These are phyloP conservation scores for Zoanthus solanderi DNA, from an alignment of 92 coral and sea anemone species.

Conservation along the genomic window DNA sequence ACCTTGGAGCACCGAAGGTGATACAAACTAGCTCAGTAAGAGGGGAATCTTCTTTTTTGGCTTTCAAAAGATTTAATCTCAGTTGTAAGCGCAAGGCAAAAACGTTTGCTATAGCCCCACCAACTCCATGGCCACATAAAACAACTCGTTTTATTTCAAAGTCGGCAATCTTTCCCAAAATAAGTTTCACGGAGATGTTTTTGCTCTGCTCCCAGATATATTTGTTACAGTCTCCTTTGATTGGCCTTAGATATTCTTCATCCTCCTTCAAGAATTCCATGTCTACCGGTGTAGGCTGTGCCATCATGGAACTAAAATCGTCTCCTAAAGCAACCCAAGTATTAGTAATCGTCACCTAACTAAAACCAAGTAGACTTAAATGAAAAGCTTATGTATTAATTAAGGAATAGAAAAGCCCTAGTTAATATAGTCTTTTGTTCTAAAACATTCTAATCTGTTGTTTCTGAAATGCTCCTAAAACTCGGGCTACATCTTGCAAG, in stretches of 20 bases:
- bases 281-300: not conserved
- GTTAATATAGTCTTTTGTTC: too few species aligned
- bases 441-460: too few species aligned
- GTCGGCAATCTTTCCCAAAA: not conserved
- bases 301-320: slow-evolving; percentile 13
- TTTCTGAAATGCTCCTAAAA: too few species aligned
- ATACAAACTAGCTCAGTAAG: slow-evolving; percentile 5
- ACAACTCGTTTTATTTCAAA: slow-evolving; percentile 7
- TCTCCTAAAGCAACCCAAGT: not conserved
- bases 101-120: slow-evolving; percentile 12
- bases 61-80: not conserved
- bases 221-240: slow-evolving; percentile 16
- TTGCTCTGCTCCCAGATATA: slow-evolving; percentile 4
- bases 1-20: slow-evolving; percentile 34
- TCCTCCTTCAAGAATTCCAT: not conserved
- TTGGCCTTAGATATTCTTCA: not conserved
- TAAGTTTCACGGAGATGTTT: not conserved
- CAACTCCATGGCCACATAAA: slow-evolving; percentile 21
- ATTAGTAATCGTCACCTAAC: too few species aligned
- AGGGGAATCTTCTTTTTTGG: not conserved
- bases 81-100: slow-evolving; percentile 1
- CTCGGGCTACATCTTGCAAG: too few species aligned
- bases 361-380: too few species aligned
- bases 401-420: too few species aligned
- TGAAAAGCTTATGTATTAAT: too few species aligned